phyloP scores from a whole-genome alignment of 1,140 invertebrate species.

The Trichoplusia ni region DNA sequence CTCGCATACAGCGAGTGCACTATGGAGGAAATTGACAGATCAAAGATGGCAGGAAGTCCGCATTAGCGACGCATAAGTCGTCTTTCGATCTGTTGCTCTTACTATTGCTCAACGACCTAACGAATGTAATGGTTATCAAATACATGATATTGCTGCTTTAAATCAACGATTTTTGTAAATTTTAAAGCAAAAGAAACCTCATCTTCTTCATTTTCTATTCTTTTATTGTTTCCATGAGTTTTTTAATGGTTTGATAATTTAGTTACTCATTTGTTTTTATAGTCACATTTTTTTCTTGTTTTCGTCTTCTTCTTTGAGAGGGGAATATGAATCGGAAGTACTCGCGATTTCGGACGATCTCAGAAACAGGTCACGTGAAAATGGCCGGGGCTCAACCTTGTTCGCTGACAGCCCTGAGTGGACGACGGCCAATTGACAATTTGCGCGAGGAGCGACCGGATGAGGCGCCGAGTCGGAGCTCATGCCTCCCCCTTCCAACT shows the following conservation, averaged over 20 bases:
- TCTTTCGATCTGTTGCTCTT: constrained; percentile 50
- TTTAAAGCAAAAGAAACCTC: too few species aligned
- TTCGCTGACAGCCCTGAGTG: constrained; percentile 52
- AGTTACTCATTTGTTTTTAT: too few species aligned
- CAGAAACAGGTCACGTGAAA: constrained; percentile 42
- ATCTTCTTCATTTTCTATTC: too few species aligned
- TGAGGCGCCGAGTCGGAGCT: constrained; percentile 60
- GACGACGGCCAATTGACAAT: constrained; percentile 68
- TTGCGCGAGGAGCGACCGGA: constrained; percentile 66
- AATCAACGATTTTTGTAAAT: too few species aligned
- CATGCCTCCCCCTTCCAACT: constrained; percentile 66
- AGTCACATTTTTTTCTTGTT: too few species aligned
- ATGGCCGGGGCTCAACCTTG: constrained; percentile 44
- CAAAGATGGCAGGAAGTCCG: constrained; percentile 66
- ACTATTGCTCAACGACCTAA: constrained; percentile 33
- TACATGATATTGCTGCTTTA: not conserved
- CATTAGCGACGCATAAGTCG: constrained; percentile 59
- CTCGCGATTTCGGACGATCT: constrained; percentile 26
- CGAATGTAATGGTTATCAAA: not conserved
- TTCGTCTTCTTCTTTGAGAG: too few species aligned
- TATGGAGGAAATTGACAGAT: constrained; percentile 68
- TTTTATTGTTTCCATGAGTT: too few species aligned
- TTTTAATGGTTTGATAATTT: too few species aligned
- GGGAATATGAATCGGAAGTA: too few species aligned
- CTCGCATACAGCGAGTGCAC: constrained; percentile 50